Base-by-base conservation (phyloP, 1,140 invertebrate genomes). In the Cryptotermes secundus region DNA sequence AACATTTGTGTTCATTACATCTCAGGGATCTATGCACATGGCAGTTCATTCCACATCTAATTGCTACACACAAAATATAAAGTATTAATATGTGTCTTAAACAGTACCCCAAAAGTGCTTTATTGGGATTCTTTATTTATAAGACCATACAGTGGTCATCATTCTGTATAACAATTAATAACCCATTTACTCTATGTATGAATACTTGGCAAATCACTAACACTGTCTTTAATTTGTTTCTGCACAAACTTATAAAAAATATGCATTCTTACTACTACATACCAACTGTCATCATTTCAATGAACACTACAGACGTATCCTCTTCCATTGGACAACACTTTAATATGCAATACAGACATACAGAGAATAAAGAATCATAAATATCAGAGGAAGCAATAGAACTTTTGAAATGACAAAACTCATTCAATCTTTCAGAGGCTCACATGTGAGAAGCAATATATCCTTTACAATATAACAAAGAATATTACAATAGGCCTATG, bases 301-400 rank as follows among this genome's bases (percentile, higher is more conserved):
- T 72, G 59, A 72, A 72, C n/a, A 72, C n/a, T 6, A 59, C 7
- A 31, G 59, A 72, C n/a, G 59, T 72, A 72, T n/a, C 10, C n/a
- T 72, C 59, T 72, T 72, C 59, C 59, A 72, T 14, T 14, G 19
- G n/a, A 31, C 59, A 72, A 31, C 59, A 72, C 59, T 24, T 59
- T 72, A 72, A 31, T 59, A 59, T 59, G 53, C 19, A 59, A 59
- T 31, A 72, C 6, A 72, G 26, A 72, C 59, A 72, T n/a, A 59
- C 4, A n/a, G 26, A 72, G 59, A 72, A 72, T 72, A 72, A 72
- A 72, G 59, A 72, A 72, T 72, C 59, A 72, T 72, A 72, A 72
- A 72, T 72, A 72, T 72, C 6, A 72, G 26, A 72, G 59, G n/a
- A 72, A 72, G 59, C 59, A 72, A 49, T 49, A 19, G 45, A 49